Percentiles rank a stretch among this genome's conserved stretches.
Conservation (phyloP, 2,113 vertebrate species). For the Tetrax tetrax region DNA sequence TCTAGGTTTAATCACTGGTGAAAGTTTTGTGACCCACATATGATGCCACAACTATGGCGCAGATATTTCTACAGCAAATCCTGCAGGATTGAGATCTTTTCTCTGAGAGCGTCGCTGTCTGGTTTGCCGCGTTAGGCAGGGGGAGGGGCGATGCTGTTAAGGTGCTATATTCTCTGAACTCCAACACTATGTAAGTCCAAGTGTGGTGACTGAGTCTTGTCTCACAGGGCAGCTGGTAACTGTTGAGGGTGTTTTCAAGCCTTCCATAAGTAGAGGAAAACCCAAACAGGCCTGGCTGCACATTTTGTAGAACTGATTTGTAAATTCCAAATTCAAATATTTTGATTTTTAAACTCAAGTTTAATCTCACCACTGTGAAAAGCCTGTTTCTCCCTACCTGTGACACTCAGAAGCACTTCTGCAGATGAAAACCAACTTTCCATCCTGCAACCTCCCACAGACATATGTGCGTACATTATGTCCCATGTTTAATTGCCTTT, state of each 20-base stretch:
- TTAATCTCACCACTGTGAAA: neutral
- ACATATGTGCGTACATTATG: slow-evolving; percentile 7
- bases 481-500: slow-evolving; percentile 61
- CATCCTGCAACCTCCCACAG: slow-evolving; percentile 36
- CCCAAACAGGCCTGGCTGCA: neutral
- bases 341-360: neutral
- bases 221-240: neutral
- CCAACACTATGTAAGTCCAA: fast-evolving
- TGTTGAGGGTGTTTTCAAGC: neutral
- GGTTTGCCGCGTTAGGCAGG: neutral
- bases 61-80: neutral
- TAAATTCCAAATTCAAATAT: neutral
- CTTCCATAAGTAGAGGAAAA: neutral
- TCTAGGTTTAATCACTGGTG: neutral
- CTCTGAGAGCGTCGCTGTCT: neutral
- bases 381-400: neutral
- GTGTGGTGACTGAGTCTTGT: fast-evolving
- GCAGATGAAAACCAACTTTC: neutral
- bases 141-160: neutral
- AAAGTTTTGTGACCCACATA: neutral
- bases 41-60: fast-evolving
- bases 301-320: neutral
- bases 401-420: neutral
- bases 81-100: neutral
- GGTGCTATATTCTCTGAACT: neutral